Percentiles rank a stretch among this genome's conserved stretches.
These are phyloP conservation scores for Proterorhinus semilunaris DNA, from an alignment of 2,113 vertebrate species.

Conservation along the genomic window DNA sequence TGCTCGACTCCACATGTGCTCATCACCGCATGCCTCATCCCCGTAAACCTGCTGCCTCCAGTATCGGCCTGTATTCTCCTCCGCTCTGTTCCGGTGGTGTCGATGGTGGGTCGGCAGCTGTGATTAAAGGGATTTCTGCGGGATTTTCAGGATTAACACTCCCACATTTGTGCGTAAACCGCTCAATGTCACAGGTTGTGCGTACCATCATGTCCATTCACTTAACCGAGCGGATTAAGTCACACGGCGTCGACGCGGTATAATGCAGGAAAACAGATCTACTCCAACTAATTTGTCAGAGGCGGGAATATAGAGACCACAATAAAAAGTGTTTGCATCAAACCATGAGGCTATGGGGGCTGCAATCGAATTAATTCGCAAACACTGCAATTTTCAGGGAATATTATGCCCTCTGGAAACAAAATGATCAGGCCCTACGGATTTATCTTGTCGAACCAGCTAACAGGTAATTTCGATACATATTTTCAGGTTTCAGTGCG, in stretches of 20 bases:
- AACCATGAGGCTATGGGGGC: too few species aligned
- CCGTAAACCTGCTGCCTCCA: conserved; percentile 25
- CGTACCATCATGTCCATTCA: conserved; percentile 58
- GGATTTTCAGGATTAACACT: conserved; percentile 73
- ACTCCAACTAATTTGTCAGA: neutral
- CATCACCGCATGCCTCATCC: neutral
- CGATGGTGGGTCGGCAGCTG: conserved; percentile 35
- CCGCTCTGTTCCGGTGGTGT: conserved; percentile 60
- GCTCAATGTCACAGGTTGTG: conserved; percentile 72
- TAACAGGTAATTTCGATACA: too few species aligned
- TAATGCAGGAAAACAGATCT: conserved; percentile 18
- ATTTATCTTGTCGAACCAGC: too few species aligned
- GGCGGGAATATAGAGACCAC: neutral
- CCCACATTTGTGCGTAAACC: conserved; percentile 73
- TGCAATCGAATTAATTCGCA: too few species aligned
- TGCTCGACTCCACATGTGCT: neutral
- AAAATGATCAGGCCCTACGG: too few species aligned
- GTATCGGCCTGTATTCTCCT: conserved; percentile 12
- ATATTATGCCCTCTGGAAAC: too few species aligned
- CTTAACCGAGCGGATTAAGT: conserved; percentile 64
- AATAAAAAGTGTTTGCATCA: too few species aligned
- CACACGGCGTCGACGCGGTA: conserved; percentile 32
- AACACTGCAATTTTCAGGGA: too few species aligned
- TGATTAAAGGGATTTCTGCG: conserved; percentile 72
- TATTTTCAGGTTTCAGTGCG: too few species aligned